A percentile compares a stretch with the other conserved stretches of the same genome.
These are phyloP conservation scores for Lophura nycthemera DNA, from an alignment of 2,113 vertebrate genomes.

Conservation along the genomic window DNA sequence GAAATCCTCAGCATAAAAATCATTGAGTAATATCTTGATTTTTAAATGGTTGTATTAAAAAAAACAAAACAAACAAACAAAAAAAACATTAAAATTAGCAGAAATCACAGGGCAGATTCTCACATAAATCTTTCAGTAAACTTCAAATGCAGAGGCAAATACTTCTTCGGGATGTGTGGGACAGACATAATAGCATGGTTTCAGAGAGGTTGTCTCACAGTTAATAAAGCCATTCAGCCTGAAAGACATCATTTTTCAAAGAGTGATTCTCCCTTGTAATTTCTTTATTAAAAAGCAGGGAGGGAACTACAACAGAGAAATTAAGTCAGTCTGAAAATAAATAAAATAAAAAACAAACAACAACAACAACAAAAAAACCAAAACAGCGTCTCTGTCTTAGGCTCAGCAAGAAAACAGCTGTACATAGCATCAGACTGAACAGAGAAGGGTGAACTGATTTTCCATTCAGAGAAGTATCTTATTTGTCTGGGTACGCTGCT, in stretches of 20 bases:
- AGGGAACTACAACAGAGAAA: neutral
- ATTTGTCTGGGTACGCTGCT: neutral
- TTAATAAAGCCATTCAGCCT: conserved; percentile 15
- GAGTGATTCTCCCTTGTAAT: neutral
- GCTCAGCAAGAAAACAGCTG: neutral
- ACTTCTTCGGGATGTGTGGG: neutral
- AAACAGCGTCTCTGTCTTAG: neutral
- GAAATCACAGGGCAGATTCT: neutral
- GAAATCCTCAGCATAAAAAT: conserved; percentile 12
- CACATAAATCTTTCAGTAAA: neutral
- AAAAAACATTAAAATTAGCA: neutral
- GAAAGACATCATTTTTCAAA: neutral
- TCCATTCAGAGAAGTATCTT: neutral
- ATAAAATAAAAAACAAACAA: no score
- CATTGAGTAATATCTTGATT: neutral
- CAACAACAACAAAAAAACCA: no score
- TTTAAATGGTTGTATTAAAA: neutral
- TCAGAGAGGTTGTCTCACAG: neutral
- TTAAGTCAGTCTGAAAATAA: neutral
- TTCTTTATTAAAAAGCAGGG: neutral
- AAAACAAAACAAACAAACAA: no score
- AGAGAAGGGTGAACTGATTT: neutral
- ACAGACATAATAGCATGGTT: fast-evolving
- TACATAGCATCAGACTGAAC: neutral
- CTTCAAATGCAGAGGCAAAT: fast-evolving